phyloP scores from a whole-genome alignment of 2,113 vertebrate genomes.

The Poeciliopsis turrubarensis region DNA sequence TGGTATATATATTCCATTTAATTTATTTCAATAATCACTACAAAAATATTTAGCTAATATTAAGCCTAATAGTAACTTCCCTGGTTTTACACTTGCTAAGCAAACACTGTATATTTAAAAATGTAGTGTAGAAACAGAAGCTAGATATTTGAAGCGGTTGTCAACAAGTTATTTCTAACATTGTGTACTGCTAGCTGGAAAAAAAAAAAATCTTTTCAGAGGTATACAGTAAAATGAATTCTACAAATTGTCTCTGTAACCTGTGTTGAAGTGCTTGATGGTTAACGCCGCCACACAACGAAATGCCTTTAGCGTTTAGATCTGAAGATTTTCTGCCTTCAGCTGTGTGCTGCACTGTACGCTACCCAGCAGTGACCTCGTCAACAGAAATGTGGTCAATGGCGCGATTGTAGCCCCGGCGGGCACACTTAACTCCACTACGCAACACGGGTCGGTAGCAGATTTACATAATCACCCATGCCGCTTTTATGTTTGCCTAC shows the following conservation, averaged over 20 bases:
- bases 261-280: constrained; percentile 61
- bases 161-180: constrained; percentile 1
- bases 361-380: constrained; percentile 51
- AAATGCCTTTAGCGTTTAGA: constrained; percentile 54
- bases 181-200: neutral
- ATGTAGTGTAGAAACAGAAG: neutral
- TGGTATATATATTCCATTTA: neutral
- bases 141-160: constrained; percentile 18
- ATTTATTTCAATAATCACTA: neutral
- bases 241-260: neutral
- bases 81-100: constrained; percentile 6
- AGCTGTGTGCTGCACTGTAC: constrained; percentile 49
- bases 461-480: constrained; percentile 45
- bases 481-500: constrained; percentile 39
- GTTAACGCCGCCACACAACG: constrained; percentile 28
- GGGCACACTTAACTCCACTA: constrained; percentile 48
- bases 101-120: neutral
- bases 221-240: neutral
- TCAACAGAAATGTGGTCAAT: constrained; percentile 43
- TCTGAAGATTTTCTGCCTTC: constrained; percentile 60
- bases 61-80: neutral
- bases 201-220: constrained; percentile 2
- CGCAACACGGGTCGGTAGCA: constrained; percentile 43
- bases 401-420: constrained; percentile 59
- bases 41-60: neutral